A percentile compares a stretch with the other conserved stretches of the same genome.
Conservation (phyloP, 2,888 invertebrate genomes). For the Rhagonycha fulva region DNA sequence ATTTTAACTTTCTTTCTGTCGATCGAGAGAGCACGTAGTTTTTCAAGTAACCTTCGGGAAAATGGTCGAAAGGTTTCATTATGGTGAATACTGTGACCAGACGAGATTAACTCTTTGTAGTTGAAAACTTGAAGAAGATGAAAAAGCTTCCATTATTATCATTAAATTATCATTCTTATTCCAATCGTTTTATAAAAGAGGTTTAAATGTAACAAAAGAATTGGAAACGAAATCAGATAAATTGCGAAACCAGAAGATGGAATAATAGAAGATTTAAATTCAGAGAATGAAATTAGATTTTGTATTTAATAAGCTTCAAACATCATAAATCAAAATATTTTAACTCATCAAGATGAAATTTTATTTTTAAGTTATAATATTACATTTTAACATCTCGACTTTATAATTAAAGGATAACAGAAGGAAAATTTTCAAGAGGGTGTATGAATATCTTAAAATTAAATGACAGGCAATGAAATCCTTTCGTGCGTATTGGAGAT, state of each 20-base stretch:
- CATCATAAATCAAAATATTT: background rate
- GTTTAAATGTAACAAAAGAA: background rate
- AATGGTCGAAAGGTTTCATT: background rate
- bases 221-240: background rate
- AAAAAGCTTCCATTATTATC: background rate
- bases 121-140: background rate
- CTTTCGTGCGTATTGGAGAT: background rate
- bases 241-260: background rate
- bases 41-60: background rate
- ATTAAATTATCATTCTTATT: background rate
- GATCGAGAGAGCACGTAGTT: background rate
- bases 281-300: background rate
- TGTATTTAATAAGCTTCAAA: background rate
- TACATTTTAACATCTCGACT: background rate
- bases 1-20: background rate
- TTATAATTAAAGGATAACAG: background rate
- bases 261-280: background rate
- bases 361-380: background rate
- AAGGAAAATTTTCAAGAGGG: background rate
- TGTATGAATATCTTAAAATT: background rate
- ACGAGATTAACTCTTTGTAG: background rate
- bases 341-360: background rate
- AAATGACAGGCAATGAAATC: background rate
- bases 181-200: background rate
- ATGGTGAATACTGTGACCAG: background rate